A percentile compares a stretch with the other conserved stretches of the same genome.
phyloP scores from a whole-genome alignment of 2,888 invertebrate species.

The Leptogaster cylindrica region DNA sequence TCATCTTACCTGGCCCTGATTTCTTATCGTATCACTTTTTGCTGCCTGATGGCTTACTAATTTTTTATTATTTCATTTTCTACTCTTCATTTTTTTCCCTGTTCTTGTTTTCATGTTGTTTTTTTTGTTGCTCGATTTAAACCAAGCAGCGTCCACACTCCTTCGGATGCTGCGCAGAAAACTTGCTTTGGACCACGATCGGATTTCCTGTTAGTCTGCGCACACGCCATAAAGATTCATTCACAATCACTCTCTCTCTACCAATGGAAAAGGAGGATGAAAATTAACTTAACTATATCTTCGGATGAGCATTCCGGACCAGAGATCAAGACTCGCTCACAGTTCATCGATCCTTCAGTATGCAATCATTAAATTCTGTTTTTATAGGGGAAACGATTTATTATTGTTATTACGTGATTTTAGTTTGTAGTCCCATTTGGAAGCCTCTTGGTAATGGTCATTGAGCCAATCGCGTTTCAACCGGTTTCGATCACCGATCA shows the following conservation, averaged over 20 bases:
- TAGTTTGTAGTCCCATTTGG: not conserved
- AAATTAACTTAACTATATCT: too few relatives aligned
- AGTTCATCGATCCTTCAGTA: not conserved
- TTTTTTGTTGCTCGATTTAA: conserved; percentile 14
- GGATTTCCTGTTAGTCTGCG: not conserved
- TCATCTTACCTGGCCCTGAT: not conserved
- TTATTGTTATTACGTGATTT: conserved; percentile 4
- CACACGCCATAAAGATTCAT: conserved; percentile 22
- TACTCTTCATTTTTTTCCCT: too few relatives aligned
- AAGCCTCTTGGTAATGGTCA: not conserved
- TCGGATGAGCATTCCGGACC: too few relatives aligned
- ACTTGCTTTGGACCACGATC: not conserved
- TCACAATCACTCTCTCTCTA: too few relatives aligned
- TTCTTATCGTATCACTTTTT: not conserved
- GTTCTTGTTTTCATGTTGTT: too few relatives aligned
- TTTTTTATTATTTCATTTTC: conserved; percentile 5
- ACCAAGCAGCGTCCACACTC: conserved; percentile 10
- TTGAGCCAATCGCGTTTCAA: not conserved
- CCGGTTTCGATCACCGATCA: not conserved
- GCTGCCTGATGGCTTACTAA: not conserved
- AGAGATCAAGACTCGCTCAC: not conserved
- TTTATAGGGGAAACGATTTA: conserved; percentile 16
- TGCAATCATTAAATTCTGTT: conserved; percentile 6
- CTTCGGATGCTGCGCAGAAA: not conserved
- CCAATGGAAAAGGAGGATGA: too few relatives aligned